Evolutionary conservation across 2,113 vertebrate species (phyloP).

Genomic region (Podarcis raffonei): DNA sequence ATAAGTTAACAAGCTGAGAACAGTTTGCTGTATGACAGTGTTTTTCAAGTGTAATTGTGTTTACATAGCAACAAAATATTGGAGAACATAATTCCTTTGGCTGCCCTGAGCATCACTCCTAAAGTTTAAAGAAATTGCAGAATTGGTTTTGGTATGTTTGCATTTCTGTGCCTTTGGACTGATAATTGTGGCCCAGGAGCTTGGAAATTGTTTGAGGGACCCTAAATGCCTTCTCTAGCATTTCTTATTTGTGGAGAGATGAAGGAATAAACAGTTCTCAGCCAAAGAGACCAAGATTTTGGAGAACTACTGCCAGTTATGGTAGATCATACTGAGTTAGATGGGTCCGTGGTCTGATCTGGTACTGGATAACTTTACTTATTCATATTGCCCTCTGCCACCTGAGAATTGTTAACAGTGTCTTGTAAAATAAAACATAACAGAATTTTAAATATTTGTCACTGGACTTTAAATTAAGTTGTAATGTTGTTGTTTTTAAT

Average conservation of each 20-base stretch:
- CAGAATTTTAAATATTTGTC: neutral
- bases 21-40: no score
- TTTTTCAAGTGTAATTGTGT: no score
- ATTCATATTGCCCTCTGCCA: neutral
- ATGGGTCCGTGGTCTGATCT: no score
- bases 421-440: neutral
- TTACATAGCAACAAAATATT: neutral
- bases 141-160: neutral
- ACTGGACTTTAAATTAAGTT: neutral
- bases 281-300: neutral
- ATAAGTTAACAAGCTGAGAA: no score
- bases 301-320: neutral
- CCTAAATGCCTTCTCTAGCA: no score
- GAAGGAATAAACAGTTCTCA: neutral
- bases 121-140: neutral
- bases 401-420: neutral
- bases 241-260: no score
- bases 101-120: neutral
- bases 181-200: neutral
- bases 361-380: neutral
- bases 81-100: neutral
- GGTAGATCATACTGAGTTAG: neutral
- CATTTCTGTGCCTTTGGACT: neutral
- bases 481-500: conserved; percentile 20
- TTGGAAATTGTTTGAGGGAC: conserved; percentile 22